These are phyloP conservation scores for Sphinx pinastri DNA, from an alignment of 2,888 invertebrate species.

Conservation along the genomic window DNA sequence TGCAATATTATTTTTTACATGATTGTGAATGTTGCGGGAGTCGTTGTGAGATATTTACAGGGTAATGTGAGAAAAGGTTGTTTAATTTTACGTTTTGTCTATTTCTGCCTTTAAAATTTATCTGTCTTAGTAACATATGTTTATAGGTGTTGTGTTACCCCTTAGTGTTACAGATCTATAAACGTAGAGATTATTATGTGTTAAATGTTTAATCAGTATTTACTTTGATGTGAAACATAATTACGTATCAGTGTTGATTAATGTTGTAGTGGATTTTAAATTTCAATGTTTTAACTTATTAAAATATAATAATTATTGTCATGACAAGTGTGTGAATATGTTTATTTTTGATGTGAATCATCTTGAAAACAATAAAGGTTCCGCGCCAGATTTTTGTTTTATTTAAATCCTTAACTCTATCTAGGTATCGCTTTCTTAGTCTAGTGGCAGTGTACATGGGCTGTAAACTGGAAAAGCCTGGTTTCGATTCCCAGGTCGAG, in stretches of 20 bases:
- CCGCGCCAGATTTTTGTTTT: constrained; percentile 43
- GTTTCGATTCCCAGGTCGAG: too few relatives aligned
- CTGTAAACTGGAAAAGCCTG: too few relatives aligned
- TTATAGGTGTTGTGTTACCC: constrained; percentile 74
- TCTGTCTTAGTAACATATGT: constrained; percentile 53
- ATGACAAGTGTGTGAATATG: constrained; percentile 22
- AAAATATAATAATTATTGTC: constrained; percentile 18
- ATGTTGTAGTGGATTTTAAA: constrained; percentile 68
- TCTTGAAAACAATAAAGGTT: constrained; percentile 71
- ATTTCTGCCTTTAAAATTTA: constrained; percentile 54
- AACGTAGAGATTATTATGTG: constrained; percentile 64
- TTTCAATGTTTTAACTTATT: constrained; percentile 59
- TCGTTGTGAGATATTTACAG: constrained; percentile 77
- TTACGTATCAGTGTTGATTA: constrained; percentile 65
- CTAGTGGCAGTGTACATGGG: too few relatives aligned
- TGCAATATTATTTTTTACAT: constrained; percentile 71
- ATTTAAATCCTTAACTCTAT: constrained; percentile 12
- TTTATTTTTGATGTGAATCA: constrained; percentile 67
- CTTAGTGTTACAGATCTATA: constrained; percentile 53
- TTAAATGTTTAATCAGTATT: constrained; percentile 79
- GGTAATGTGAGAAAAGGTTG: constrained; percentile 65
- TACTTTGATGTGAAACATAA: constrained; percentile 65
- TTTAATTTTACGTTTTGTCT: constrained; percentile 46
- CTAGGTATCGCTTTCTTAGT: too few relatives aligned
- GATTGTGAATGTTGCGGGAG: constrained; percentile 54